A percentile compares a stretch with the other conserved stretches of the same genome.
phyloP scores from a whole-genome alignment of 1,140 invertebrate genomes.

The Pachyrhynchus sulphureomaculatus region DNA sequence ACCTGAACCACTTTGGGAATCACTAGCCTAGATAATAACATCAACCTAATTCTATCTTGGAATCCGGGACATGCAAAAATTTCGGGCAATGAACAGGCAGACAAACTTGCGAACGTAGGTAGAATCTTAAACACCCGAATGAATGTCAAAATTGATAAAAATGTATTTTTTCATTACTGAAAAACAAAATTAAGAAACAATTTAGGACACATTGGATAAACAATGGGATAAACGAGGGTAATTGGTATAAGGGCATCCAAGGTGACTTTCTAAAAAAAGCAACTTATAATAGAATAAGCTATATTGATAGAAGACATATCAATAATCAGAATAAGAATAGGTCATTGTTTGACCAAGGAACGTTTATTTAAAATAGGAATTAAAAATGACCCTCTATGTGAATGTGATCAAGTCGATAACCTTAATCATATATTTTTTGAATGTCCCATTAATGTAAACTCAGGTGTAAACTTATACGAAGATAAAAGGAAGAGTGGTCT shows the following conservation, averaged over 20 bases:
- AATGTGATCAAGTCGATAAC: slow-evolving; percentile 16
- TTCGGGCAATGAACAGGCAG: slow-evolving; percentile 2
- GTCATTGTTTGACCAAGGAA: slow-evolving; percentile 17
- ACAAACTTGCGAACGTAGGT: slow-evolving; percentile 9
- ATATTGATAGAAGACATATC: slow-evolving; percentile 11
- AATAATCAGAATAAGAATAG: slow-evolving; percentile 26
- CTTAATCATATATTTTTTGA: slow-evolving; percentile 25
- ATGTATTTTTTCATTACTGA: not conserved
- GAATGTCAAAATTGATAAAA: not conserved
- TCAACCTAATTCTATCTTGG: no score
- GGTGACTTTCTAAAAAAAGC: not conserved
- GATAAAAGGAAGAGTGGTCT: not conserved
- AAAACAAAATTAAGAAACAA: not conserved
- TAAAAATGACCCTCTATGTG: slow-evolving; percentile 17
- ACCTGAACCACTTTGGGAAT: no score
- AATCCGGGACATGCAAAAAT: slow-evolving; percentile 8
- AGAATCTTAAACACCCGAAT: slow-evolving; percentile 1
- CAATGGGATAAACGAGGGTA: not conserved
- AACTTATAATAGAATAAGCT: slow-evolving; percentile 6
- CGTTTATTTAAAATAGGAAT: slow-evolving; percentile 9
- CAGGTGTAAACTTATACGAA: not conserved
- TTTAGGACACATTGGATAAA: not conserved
- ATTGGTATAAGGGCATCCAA: not conserved
- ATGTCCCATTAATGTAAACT: slow-evolving; percentile 10
- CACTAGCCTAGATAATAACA: no score